Evolutionary conservation across 2,797 vertebrate species (phyloP).

Genomic region (Dendrocincla tyrannina): DNA sequence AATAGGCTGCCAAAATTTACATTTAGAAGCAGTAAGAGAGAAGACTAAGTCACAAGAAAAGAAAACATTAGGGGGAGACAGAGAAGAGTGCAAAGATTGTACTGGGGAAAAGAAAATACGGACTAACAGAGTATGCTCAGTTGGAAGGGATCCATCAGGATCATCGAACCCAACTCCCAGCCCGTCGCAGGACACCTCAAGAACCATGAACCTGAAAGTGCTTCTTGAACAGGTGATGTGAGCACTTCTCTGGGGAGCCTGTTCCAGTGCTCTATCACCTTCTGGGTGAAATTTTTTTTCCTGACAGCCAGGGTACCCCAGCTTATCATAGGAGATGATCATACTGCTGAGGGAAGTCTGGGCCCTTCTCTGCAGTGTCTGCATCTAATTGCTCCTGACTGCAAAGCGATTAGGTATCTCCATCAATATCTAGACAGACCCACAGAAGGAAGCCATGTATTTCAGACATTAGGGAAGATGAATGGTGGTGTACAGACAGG

Average conservation of each 20-base stretch:
- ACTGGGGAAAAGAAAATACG: background rate
- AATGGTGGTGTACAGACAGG: background rate
- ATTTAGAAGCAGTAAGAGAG: background rate
- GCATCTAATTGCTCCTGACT: background rate
- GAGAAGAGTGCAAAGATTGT: background rate
- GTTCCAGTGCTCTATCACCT: fast-evolving
- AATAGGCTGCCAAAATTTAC: background rate
- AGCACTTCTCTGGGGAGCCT: background rate
- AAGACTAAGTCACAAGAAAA: background rate
- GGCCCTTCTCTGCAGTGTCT: background rate
- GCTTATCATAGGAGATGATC: background rate
- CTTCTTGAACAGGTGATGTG: background rate
- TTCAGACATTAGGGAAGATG: background rate
- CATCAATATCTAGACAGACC: background rate
- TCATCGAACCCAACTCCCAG: background rate
- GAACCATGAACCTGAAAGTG: background rate
- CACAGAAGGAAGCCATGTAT: background rate
- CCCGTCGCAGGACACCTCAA: background rate
- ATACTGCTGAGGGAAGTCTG: background rate
- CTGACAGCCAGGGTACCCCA: fast-evolving
- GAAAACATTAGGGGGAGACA: background rate
- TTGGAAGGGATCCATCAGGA: background rate
- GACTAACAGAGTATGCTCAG: background rate
- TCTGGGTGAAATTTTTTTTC: background rate
- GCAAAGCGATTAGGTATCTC: background rate